These are phyloP conservation scores for Melieria crassipennis DNA, from an alignment of 2,888 invertebrate genomes.

Conservation along the genomic window DNA sequence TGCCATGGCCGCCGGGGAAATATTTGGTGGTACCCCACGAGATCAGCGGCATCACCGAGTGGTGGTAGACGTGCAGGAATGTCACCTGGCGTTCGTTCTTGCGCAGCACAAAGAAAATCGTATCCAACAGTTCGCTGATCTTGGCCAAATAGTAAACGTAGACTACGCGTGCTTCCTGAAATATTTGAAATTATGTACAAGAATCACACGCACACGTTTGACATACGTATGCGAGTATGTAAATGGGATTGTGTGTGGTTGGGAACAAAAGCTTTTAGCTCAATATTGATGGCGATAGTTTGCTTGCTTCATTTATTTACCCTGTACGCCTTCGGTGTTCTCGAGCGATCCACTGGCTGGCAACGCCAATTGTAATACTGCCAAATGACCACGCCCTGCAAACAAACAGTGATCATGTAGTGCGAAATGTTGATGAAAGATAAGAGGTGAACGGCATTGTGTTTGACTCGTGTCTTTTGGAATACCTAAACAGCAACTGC, in stretches of 20 bases:
- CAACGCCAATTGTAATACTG: constrained; percentile 88
- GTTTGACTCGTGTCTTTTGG: no score
- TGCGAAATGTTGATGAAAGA: background rate
- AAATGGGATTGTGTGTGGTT: background rate
- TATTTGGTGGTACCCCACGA: constrained; percentile 94
- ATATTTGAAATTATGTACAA: constrained; percentile 39
- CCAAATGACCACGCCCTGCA: constrained; percentile 75
- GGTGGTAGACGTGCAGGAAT: constrained; percentile 92
- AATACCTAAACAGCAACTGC: no score
- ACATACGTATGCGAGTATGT: background rate
- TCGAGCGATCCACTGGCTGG: constrained; percentile 89
- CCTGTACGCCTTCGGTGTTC: constrained; percentile 78
- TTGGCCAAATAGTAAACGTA: constrained; percentile 90
- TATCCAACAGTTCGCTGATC: constrained; percentile 89
- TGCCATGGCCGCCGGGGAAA: constrained; percentile 88
- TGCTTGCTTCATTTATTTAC: constrained; percentile 68
- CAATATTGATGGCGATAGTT: background rate
- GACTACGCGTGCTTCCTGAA: constrained; percentile 75
- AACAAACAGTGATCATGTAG: background rate
- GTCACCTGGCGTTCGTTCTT: constrained; percentile 92
- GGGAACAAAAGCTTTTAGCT: no score
- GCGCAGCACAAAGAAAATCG: constrained; percentile 91
- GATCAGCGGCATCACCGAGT: constrained; percentile 93
- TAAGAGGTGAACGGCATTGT: no score
- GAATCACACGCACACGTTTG: background rate